Evolutionary conservation across 2,888 invertebrate species (phyloP).

Genomic region (Perizoma affinitatum): DNA sequence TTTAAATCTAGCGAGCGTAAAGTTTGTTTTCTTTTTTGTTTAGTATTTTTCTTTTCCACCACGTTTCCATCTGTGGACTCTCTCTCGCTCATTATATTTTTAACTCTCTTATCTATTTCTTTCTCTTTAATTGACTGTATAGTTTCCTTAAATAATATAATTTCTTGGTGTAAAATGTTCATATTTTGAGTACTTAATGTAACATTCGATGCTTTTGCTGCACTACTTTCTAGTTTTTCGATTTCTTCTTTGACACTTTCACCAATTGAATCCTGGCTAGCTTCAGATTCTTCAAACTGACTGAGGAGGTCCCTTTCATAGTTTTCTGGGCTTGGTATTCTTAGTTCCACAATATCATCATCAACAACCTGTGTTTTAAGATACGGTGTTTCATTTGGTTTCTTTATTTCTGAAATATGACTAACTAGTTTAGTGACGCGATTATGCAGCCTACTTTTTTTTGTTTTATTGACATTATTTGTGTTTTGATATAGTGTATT

Average conservation of each 20-base stretch:
- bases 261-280: conserved; percentile 3
- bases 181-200: neutral
- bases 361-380: neutral
- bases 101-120: neutral
- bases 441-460: no score
- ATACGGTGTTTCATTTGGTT: neutral
- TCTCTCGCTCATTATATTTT: neutral
- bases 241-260: neutral
- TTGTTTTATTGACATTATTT: no score
- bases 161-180: neutral
- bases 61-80: neutral
- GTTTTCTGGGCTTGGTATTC: conserved; percentile 25
- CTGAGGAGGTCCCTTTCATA: conserved; percentile 7
- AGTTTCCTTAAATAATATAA: neutral
- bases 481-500: neutral
- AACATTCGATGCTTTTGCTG: neutral
- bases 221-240: neutral
- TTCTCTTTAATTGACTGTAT: neutral
- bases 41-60: neutral
- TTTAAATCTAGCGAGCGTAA: no score
- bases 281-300: conserved; percentile 18
- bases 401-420: neutral
- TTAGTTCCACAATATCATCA: conserved; percentile 17
- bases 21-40: neutral
- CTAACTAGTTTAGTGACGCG: neutral